A percentile compares a stretch with the other conserved stretches of the same genome.
Evolutionary conservation across 2,113 vertebrate genomes (phyloP).

Genomic region (Dicentrarchus labrax): DNA sequence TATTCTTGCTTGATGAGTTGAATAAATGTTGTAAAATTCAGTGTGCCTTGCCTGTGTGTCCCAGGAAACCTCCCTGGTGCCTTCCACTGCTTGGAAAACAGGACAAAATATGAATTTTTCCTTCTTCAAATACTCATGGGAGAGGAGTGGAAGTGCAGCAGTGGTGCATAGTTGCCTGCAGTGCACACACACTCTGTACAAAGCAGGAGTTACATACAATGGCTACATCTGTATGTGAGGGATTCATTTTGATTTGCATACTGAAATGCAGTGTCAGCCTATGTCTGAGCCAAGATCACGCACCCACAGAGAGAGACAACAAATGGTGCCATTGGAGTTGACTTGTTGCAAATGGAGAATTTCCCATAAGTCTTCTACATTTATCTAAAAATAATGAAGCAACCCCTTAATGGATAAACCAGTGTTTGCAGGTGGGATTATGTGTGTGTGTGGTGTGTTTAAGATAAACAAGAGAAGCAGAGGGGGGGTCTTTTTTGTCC

Average conservation of each 20-base stretch:
- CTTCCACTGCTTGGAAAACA: constrained; percentile 21
- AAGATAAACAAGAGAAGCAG: constrained; percentile 41
- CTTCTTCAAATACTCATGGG: constrained; percentile 27
- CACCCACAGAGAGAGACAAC: not conserved
- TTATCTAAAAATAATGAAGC: constrained; percentile 46
- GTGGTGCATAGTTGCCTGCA: constrained; percentile 2
- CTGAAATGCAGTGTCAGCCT: constrained; percentile 1
- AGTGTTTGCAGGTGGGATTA: constrained; percentile 55
- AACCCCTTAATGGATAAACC: constrained; percentile 14
- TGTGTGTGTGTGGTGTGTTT: constrained; percentile 40
- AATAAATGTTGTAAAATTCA: constrained; percentile 22
- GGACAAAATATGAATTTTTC: constrained; percentile 13
- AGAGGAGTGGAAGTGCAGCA: constrained; percentile 22
- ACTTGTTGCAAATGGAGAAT: constrained; percentile 42
- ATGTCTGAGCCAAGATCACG: not conserved
- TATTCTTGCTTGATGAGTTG: not conserved
- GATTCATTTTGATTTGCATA: constrained; percentile 34
- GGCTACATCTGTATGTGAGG: constrained; percentile 23
- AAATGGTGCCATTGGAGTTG: constrained; percentile 27
- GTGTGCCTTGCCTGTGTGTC: not conserved
- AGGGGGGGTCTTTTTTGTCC: not conserved
- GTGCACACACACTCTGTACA: not conserved
- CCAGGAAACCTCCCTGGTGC: not conserved
- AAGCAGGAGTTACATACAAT: constrained; percentile 29
- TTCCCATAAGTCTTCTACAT: constrained; percentile 46